phyloP scores from a whole-genome alignment of 2,797 vertebrate species.

The Lophotriccus pileatus region DNA sequence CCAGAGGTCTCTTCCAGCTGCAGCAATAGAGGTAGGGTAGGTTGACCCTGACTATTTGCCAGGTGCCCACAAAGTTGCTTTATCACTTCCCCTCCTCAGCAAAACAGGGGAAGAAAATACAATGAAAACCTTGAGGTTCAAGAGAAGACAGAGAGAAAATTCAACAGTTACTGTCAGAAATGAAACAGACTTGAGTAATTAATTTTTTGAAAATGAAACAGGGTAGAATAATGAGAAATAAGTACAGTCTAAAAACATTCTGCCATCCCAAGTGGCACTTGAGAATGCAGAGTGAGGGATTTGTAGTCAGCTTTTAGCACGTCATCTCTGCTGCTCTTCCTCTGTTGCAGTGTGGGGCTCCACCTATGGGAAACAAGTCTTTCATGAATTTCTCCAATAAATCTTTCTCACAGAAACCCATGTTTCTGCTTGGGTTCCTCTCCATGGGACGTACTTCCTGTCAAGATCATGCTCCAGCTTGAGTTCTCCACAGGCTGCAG shows the following conservation, averaged over 20 bases:
- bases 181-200: neutral
- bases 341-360: neutral
- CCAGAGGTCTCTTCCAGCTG: neutral
- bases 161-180: neutral
- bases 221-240: neutral
- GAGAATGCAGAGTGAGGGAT: fast-evolving
- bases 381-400: neutral
- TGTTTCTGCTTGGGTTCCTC: neutral
- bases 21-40: neutral
- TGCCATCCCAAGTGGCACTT: neutral
- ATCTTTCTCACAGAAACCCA: neutral
- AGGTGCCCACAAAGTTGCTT: neutral
- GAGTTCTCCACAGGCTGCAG: fast-evolving
- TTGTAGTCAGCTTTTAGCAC: neutral
- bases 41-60: neutral
- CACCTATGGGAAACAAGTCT: neutral
- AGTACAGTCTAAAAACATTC: neutral
- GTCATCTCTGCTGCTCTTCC: neutral
- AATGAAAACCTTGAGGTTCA: neutral
- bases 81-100: neutral
- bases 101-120: neutral
- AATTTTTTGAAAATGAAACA: neutral
- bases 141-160: neutral
- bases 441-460: fast-evolving
- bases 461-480: neutral